Evolutionary conservation across 2,888 invertebrate species (phyloP).

Genomic region (Monochamus alternatus): DNA sequence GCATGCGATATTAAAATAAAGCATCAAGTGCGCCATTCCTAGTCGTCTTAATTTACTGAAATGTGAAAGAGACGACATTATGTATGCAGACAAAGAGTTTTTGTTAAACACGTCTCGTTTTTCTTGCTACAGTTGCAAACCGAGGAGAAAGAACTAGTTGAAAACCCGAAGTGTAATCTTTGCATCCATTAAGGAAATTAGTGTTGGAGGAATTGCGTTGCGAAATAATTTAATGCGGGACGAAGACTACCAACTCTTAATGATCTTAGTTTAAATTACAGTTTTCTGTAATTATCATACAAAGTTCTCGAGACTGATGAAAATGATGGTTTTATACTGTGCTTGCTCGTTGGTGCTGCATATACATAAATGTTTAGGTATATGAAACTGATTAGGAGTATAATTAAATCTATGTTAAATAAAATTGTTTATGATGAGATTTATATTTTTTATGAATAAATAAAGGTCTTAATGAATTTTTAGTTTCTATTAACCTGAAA

Average conservation of each 20-base stretch:
- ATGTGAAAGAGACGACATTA: not conserved
- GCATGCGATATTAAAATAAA: too few species aligned
- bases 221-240: not conserved
- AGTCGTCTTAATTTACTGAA: too few species aligned
- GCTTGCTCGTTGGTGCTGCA: too few species aligned
- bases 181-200: slow-evolving; percentile 8
- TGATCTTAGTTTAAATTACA: slow-evolving; percentile 3
- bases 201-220: not conserved
- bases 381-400: too few species aligned
- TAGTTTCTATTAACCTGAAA: too few species aligned
- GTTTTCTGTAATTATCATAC: not conserved
- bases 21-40: too few species aligned
- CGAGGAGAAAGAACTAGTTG: not conserved
- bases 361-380: too few species aligned
- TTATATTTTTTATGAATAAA: too few species aligned
- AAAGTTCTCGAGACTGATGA: not conserved
- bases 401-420: too few species aligned
- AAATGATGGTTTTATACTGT: too few species aligned
- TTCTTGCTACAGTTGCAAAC: not conserved
- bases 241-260: not conserved
- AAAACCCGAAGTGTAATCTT: slow-evolving; percentile 8
- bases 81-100: not conserved
- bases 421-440: too few species aligned
- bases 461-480: too few species aligned
- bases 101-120: not conserved